Conservation (phyloP, 2,113 vertebrate genomes). For the Chaenogobius annularis region DNA sequence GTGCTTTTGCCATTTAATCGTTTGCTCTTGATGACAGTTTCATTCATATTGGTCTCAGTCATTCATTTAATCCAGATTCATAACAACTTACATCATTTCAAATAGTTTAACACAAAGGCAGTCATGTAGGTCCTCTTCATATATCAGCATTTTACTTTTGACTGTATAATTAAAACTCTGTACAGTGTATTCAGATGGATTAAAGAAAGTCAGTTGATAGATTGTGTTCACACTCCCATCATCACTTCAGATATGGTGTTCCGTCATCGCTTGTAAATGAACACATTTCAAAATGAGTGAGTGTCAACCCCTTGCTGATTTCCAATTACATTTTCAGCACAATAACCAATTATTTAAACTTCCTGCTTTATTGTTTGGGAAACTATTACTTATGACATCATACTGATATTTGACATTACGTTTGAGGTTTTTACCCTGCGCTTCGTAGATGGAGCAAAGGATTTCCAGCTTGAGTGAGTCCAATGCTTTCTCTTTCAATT, state of each 20-base stretch:
- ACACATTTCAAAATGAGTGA: constrained; percentile 9
- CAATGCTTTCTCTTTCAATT: no score
- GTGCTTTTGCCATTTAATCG: no score
- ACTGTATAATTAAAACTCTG: constrained; percentile 4
- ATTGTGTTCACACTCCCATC: neutral
- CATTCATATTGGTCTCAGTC: neutral
- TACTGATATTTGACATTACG: neutral
- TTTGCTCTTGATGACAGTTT: no score
- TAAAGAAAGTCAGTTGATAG: neutral
- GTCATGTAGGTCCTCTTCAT: neutral
- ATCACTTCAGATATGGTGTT: constrained; percentile 15
- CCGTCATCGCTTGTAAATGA: constrained; percentile 22
- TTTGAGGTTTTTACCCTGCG: neutral
- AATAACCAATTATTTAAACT: neutral
- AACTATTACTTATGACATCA: neutral
- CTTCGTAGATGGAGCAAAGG: no score
- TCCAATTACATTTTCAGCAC: neutral
- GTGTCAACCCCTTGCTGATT: neutral
- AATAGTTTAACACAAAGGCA: neutral
- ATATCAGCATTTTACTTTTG: neutral
- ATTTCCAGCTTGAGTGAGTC: neutral
- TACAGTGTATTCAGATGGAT: neutral
- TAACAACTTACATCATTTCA: no score
- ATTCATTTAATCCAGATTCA: neutral
- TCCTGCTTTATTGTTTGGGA: neutral